Evolutionary conservation across 2,113 vertebrate species (phyloP).

Genomic region (Callospermophilus lateralis): DNA sequence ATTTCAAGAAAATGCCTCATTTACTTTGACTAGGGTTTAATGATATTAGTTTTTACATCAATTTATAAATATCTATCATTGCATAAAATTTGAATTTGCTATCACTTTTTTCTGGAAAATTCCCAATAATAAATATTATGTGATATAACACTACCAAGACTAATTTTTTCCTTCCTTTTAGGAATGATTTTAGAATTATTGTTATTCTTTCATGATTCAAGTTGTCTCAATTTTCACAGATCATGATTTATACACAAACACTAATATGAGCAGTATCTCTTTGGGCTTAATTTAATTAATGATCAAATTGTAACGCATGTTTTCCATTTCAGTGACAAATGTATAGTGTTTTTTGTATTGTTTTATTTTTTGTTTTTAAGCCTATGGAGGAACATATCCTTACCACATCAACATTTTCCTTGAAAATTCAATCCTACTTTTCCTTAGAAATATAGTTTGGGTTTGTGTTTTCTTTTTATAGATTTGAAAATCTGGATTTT

Average conservation of each 20-base stretch:
- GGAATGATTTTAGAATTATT: neutral
- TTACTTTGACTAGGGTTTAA: constrained; percentile 24
- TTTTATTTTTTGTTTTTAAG: neutral
- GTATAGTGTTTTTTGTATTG: neutral
- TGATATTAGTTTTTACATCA: neutral
- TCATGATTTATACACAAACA: neutral
- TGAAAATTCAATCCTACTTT: neutral
- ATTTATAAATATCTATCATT: neutral
- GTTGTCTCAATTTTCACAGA: neutral
- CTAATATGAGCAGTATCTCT: neutral
- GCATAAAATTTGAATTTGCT: neutral
- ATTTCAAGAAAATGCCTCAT: neutral
- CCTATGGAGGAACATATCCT: neutral
- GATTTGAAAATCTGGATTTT: neutral
- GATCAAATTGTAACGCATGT: neutral
- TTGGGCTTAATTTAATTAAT: neutral
- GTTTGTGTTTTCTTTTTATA: neutral
- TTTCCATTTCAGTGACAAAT: neutral
- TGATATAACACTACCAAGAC: neutral
- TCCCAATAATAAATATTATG: neutral
- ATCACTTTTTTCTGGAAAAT: neutral
- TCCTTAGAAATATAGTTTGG: neutral
- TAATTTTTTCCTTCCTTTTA: too few relatives aligned
- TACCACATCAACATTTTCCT: neutral
- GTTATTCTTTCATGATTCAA: neutral